A percentile compares a stretch with the other conserved stretches of the same genome.
phyloP scores from a whole-genome alignment of 2,113 vertebrate genomes.

The Apodemus sylvaticus region DNA sequence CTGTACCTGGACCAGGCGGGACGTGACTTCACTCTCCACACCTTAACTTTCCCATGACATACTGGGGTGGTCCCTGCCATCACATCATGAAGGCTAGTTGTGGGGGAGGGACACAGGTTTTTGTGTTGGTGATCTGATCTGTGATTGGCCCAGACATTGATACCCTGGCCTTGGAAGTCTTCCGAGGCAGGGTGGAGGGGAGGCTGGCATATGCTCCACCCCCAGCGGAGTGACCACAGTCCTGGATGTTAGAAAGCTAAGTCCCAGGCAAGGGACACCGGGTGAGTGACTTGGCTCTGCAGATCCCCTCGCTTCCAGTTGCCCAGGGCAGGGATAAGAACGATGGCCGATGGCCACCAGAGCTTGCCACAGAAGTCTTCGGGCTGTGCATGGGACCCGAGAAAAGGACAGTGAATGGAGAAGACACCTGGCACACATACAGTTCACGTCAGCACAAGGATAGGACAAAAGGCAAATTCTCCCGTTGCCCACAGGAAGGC shows the following conservation, averaged over 20 bases:
- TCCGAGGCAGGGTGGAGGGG: not conserved
- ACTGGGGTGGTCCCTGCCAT: not conserved
- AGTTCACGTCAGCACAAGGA: not conserved
- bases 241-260: not conserved
- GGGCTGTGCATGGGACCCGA: not conserved
- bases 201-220: too few species aligned
- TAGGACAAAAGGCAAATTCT: not conserved
- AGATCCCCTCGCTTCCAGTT: not conserved
- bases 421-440: not conserved
- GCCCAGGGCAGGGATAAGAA: not conserved
- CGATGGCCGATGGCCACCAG: not conserved
- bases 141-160: not conserved
- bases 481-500: not conserved
- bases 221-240: not conserved
- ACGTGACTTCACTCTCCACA: not conserved
- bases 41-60: not conserved
- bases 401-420: not conserved
- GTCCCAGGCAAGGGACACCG: not conserved
- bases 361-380: not conserved
- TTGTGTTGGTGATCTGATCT: not conserved
- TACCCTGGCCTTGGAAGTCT: not conserved
- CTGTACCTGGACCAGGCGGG: not conserved
- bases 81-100: not conserved
- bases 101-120: not conserved
- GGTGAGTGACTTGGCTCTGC: not conserved